Evolutionary conservation across 2,797 vertebrate species (phyloP), one percentile per base, ranked within the genome.

Genomic region (Smutsia gigantea): DNA sequence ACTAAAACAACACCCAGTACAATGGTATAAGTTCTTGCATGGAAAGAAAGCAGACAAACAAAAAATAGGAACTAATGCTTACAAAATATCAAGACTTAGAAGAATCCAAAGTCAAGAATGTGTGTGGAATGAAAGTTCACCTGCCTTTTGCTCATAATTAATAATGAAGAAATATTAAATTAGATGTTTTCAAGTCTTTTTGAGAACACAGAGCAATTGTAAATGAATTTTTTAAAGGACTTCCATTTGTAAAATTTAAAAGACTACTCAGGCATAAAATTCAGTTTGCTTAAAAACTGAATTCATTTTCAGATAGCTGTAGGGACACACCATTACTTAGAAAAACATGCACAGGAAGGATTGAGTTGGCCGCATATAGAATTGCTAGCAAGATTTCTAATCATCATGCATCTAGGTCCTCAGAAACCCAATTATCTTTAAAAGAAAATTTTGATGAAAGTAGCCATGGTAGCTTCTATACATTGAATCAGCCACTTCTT

Each of bases 341-440:
- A 90, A 42, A 49, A n/a, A 82, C 37, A 84, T 37, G 86, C 59
- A 25, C 59, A 75, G 49, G 19, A 83, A 82, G 46, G 83, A 95
- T 29, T 82, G 25, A 84, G 15, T 64, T 34, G 37, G n/a, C 39
- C 57, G 7, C 34, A 29, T 21, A 63, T 23, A 89, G 82, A 97
- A 94, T 7, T 29, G 29, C 31, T 10, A 27, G 19, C 82, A 94
- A 75, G 68, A 91, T 72, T 78, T 95, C 92, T 94, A 96, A 95
- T 69, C 84, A 66, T 12, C 87, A 25, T 85, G 5, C 90, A 68
- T 79, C 82, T 31, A 42, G 42, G 29, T 49, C 31, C 25, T 2
- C 42, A 97, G 88, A 90, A 95, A 92, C 85, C 39, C 71, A 93
- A 95, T 95, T 96, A 83, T 23, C 25, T 95, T 87, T 86, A 66